These are phyloP conservation scores for Orchesella cincta DNA, from an alignment of 1,140 invertebrate species.

Conservation along the genomic window DNA sequence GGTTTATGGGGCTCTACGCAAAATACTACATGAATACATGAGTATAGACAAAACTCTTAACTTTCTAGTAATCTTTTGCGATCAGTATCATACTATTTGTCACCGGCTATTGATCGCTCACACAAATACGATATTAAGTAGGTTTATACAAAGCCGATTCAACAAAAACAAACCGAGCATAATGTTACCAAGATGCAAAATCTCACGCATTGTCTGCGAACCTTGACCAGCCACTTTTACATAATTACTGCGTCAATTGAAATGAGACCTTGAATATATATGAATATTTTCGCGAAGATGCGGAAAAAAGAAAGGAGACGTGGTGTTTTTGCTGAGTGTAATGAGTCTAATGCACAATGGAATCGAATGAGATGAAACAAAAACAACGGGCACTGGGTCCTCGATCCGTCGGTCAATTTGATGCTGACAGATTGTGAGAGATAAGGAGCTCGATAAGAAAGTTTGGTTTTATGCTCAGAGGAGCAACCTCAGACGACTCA, in stretches of 20 bases:
- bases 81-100: background rate
- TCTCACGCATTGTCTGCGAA: no score
- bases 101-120: background rate
- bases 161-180: background rate
- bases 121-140: background rate
- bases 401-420: no score
- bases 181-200: no score
- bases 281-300: background rate
- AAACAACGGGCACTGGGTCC: no score
- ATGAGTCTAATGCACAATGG: no score
- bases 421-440: no score
- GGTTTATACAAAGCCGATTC: background rate
- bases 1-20: no score
- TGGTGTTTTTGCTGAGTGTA: no score
- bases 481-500: no score
- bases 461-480: no score
- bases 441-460: no score
- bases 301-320: constrained; percentile 17
- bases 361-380: no score
- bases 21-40: background rate
- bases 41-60: background rate
- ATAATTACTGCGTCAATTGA: background rate
- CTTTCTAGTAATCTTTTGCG: background rate
- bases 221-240: constrained; percentile 4
- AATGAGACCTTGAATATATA: background rate